Evolutionary conservation across 2,888 invertebrate species (phyloP), one percentile per base, ranked within the genome.

Genomic region (Sarcophaga variegata): DNA sequence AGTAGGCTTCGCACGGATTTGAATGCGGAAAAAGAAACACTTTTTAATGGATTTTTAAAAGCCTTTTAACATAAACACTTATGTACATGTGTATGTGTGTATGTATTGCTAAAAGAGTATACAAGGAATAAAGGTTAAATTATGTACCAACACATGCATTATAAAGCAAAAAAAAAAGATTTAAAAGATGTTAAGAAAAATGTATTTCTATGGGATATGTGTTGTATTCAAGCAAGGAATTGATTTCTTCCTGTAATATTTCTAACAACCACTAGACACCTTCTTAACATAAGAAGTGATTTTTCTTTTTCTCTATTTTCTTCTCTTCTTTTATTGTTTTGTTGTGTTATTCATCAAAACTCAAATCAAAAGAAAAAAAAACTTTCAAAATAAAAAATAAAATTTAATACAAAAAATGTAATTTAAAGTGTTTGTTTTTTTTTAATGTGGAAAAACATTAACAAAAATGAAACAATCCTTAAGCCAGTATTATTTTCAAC

Each of bases 1-100:
- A 87, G 86, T 81, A 84, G 78, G 78, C 78, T 87, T 87, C 71
- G 71, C 54, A 75, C 71, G 75, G 87, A 87, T 84, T 87, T 81
- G 79, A 75, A 81, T 81, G 81, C 75, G 78, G 84, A 59, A 81
- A 87, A 82, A 64, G 60, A 64, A 84, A 81, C 75, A 70, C 70
- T 79, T 81, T 83, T 84, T 78, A 84, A 84, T 79, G 83, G 83
- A 79, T 83, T 83, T 74, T 81, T 66, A 87, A 81, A 81, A 70
- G 59, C 78, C 83, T 87, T 84, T 87, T 87, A 75, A 72, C 17
- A 60, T 17, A 78, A 60, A 72, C 54, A 63, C 4, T 12, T 60
- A 17, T 20, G 6, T 37, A 37, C 20, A 47, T 62, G 47, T 67
- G 17, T 71, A 25, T 72, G 11, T 49, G 11, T 3, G 25, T 22